A percentile compares a stretch with the other conserved stretches of the same genome.
These are phyloP conservation scores for Galago senegalensis DNA, from an alignment of 2,797 vertebrate genomes.

Conservation along the genomic window DNA sequence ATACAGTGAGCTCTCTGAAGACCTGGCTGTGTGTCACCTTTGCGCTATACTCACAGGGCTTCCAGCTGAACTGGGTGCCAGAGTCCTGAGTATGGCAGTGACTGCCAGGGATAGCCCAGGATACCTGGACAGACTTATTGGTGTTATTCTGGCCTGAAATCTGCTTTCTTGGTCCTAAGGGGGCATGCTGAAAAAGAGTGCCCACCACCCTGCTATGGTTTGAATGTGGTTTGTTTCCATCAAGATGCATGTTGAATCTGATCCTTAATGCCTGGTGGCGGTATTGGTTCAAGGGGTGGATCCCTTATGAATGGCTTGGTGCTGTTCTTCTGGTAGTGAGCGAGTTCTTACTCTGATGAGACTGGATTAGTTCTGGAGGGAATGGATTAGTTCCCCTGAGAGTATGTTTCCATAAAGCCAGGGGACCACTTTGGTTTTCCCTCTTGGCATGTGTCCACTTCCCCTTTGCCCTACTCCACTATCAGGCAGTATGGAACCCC, in stretches of 20 bases:
- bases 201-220: neutral
- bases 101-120: neutral
- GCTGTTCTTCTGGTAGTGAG: neutral
- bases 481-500: neutral
- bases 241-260: neutral
- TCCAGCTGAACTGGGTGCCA: neutral
- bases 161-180: neutral
- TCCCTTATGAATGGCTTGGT: neutral
- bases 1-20: neutral
- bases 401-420: neutral
- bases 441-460: neutral
- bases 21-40: neutral
- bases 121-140: rapidly evolving
- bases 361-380: neutral
- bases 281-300: neutral
- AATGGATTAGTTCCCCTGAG: neutral
- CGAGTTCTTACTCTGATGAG: neutral
- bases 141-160: neutral
- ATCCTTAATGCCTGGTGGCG: neutral
- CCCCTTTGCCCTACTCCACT: neutral
- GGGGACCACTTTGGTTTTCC: neutral
- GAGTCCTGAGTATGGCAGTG: neutral
- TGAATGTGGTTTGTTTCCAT: neutral
- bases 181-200: neutral
- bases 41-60: neutral